Base-by-base conservation (phyloP, 2,797 vertebrate genomes). In the Chrysocyon brachyurus region DNA sequence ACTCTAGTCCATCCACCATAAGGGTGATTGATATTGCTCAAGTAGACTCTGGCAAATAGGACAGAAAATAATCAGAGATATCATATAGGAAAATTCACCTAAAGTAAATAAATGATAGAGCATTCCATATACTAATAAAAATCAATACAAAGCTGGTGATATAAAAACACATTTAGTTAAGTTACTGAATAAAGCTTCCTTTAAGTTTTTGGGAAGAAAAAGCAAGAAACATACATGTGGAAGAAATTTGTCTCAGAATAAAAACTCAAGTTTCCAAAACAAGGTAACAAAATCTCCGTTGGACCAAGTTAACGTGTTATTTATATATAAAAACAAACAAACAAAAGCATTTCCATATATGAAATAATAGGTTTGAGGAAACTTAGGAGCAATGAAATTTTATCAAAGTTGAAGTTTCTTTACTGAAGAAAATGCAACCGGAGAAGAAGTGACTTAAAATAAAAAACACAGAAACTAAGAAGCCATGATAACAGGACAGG, bases 61-160 rank as follows among this genome's bases (percentile, higher is more conserved):
- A 85, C 8, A 95, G 61, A 93, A 89, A 96, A 84, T 89, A 94
- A 70, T 52, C 24, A 88, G 24, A 87, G 49, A 92, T 26, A 66
- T 66, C 85, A 70, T 66, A 82, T 5, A 94, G 52, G 26, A 88
- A 94, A 72, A 21, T 82, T 82, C 52, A 87, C 10, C 28, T 64
- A 40, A 17, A 70, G 40, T 70, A 75, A 91, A 84, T 89, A 36
- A 72, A 81, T 70, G 66, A 31, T 61, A 52, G 12, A 33, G 46
- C 1, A 61, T 0, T 14, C 68, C 52, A 36, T 61, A 59, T 31
- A 7, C n/a, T 57, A 95, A 90, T 31, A 84, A 97, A 21, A 85
- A 14, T 16, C 86, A 24, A 92, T 78, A n/a, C 12, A 88, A 78
- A 66, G 0, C 6, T 78, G 90, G 1, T 56, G 16, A 84, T 59